A percentile compares a stretch with the other conserved stretches of the same genome.
These are phyloP conservation scores for Venustoraphidia nigricollis DNA, from an alignment of 2,888 invertebrate genomes.

Conservation along the genomic window DNA sequence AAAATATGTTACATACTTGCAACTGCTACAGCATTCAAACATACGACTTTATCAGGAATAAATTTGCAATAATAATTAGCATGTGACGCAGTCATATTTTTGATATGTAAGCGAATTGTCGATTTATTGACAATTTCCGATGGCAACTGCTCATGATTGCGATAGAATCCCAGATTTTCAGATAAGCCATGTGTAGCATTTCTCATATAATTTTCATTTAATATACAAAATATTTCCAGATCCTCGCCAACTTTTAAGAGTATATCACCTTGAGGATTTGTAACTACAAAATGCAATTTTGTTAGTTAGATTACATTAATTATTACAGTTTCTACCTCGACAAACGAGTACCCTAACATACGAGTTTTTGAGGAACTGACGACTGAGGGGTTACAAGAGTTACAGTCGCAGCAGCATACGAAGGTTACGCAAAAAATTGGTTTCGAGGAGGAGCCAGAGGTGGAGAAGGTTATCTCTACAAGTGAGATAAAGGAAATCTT, in stretches of 20 bases:
- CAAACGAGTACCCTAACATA: no score
- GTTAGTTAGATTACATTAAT: no score
- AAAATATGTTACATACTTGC: slow-evolving; percentile 35
- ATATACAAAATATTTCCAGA: slow-evolving; percentile 46
- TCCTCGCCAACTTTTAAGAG: not conserved
- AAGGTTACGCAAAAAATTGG: no score
- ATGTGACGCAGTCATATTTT: slow-evolving; percentile 34
- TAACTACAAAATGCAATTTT: slow-evolving; percentile 18
- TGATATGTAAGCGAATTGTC: slow-evolving; percentile 39
- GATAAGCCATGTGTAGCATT: slow-evolving; percentile 35
- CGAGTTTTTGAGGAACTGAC: no score
- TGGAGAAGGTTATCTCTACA: no score
- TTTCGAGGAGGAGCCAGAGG: no score
- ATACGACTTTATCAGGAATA: slow-evolving; percentile 28
- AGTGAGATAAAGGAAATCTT: no score
- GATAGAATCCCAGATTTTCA: slow-evolving; percentile 29
- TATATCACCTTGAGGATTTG: slow-evolving; percentile 24
- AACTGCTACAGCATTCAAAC: slow-evolving; percentile 37
- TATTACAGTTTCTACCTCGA: no score
- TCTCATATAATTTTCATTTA: slow-evolving; percentile 31
- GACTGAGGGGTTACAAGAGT: no score
- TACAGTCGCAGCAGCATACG: no score
- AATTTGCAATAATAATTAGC: slow-evolving; percentile 39
- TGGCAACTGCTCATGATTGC: slow-evolving; percentile 24
- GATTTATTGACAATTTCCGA: slow-evolving; percentile 40